Base-by-base conservation (phyloP, 2,888 invertebrate species). In the Diadromus collaris region DNA sequence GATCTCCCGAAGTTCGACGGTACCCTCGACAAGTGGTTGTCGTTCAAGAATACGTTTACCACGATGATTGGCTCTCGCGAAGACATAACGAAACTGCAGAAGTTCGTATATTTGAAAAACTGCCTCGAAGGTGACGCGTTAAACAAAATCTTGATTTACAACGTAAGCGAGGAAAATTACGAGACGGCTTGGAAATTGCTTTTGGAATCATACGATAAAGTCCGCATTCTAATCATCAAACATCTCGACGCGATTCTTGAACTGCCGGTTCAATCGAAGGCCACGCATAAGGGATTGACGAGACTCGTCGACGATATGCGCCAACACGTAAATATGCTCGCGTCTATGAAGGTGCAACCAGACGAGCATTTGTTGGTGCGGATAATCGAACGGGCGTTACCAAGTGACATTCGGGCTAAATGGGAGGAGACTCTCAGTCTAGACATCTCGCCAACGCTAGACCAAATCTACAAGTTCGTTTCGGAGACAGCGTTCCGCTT, bases 1-100 rank as follows among this genome's bases (percentile, higher is more conserved):
- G 69, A 76, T n/a, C 51, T 79, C 6, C 69, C 73, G n/a, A 73
- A 63, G 1, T 79, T 73, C 46, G 6, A 79, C 54, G 79, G 69
- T 16, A 29, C 64, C 5, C 34, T 73, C 32, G 69, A 76, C 0
- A 69, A 73, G n/a, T 77, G 73, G 73, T 27, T 82, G 6, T 78
- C 76, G 7, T 85, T 83, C 44, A 79, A 79, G 65, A 81, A 83
- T 64, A 67, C 81, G 1, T 80, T 80, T n/a, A 34, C 61, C 1
- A 74, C 71, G 10, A 70, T 80, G 67, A 70, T 80, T 29, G 73
- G 74, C 38, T 73, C 76, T 6, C 69, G 73, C 34, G 65, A 80
- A 0, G 71, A 79, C 21, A 54, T 81, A 10, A 76, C 79, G 0
- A 60, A 32, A 21, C 16, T 77, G 6, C 73, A 77, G 27, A 79